phyloP scores from a whole-genome alignment of 1,140 invertebrate genomes.

The Odontomachus brunneus region DNA sequence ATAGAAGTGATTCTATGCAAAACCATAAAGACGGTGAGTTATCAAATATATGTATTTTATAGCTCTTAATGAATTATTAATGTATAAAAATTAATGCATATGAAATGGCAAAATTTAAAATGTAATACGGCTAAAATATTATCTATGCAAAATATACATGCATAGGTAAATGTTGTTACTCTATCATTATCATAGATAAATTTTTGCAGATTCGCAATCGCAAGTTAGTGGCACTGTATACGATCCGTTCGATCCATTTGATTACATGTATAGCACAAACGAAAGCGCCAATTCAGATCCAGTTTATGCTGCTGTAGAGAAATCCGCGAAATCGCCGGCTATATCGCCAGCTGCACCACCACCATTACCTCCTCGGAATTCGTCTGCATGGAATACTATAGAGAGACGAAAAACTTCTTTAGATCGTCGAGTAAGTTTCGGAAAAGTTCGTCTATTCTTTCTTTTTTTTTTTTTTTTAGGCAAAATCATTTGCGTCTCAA shows the following conservation, averaged over 20 bases:
- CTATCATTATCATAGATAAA: conserved; percentile 6
- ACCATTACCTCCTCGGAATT: conserved; percentile 86
- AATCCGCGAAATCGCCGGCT: conserved; percentile 87
- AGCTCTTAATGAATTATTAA: conserved; percentile 1
- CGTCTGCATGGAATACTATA: conserved; percentile 86
- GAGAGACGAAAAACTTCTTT: conserved; percentile 84
- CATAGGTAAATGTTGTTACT: not conserved
- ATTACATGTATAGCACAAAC: conserved; percentile 92
- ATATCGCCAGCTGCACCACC: conserved; percentile 87
- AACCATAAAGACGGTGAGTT: conserved; percentile 76
- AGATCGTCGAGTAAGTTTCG: conserved; percentile 80
- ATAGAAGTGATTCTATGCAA: conserved; percentile 68
- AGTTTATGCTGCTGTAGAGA: conserved; percentile 91
- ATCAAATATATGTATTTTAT: not conserved
- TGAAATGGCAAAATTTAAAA: not conserved
- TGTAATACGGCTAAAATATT: not conserved
- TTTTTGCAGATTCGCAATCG: conserved; percentile 83
- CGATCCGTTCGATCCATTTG: conserved; percentile 94
- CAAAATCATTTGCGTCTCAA: not conserved
- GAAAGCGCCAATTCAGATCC: conserved; percentile 91
- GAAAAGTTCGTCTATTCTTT: too few species aligned
- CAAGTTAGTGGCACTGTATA: conserved; percentile 91
- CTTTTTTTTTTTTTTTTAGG: not conserved
- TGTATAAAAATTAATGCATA: too few species aligned
- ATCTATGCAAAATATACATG: conserved; percentile 1